Conservation (phyloP, 2,888 invertebrate species). For the Hyposoter dolosus region DNA sequence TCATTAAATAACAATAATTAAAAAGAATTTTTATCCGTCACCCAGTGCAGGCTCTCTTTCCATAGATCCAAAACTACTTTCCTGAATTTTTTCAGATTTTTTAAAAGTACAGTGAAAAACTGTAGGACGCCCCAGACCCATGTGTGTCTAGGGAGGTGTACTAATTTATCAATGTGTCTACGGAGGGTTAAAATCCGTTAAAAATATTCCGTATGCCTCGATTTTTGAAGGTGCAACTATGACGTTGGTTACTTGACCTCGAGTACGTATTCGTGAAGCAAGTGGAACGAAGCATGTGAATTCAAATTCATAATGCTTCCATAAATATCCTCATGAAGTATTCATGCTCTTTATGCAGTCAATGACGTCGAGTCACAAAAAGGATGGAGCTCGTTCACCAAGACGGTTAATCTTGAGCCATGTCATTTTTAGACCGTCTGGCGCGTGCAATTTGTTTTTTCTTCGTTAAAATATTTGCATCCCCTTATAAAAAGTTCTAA, state of each 20-base stretch:
- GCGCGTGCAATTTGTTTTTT: not conserved
- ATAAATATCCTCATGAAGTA: constrained; percentile 17
- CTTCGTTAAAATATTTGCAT: not conserved
- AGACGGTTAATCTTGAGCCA: not conserved
- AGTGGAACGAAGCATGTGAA: not conserved
- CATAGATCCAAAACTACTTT: too few species aligned
- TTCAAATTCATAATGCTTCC: not conserved
- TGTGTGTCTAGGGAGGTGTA: too few species aligned
- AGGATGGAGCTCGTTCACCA: not conserved
- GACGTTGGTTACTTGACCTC: not conserved
- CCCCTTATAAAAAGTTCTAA: too few species aligned
- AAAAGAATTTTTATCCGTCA: too few species aligned
- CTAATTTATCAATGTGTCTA: too few species aligned
- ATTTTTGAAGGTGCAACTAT: not conserved
- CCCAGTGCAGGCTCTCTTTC: too few species aligned
- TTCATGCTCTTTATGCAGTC: constrained; percentile 8
- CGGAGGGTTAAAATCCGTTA: too few species aligned
- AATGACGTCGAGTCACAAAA: not conserved
- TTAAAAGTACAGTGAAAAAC: too few species aligned
- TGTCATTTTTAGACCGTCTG: not conserved
- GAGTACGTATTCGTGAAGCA: not conserved
- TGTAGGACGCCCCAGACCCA: too few species aligned
- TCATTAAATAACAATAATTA: too few species aligned
- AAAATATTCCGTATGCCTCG: not conserved
- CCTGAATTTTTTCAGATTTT: too few species aligned